Conservation (phyloP, 2,888 invertebrate genomes). For the Cerastis rubricosa region DNA sequence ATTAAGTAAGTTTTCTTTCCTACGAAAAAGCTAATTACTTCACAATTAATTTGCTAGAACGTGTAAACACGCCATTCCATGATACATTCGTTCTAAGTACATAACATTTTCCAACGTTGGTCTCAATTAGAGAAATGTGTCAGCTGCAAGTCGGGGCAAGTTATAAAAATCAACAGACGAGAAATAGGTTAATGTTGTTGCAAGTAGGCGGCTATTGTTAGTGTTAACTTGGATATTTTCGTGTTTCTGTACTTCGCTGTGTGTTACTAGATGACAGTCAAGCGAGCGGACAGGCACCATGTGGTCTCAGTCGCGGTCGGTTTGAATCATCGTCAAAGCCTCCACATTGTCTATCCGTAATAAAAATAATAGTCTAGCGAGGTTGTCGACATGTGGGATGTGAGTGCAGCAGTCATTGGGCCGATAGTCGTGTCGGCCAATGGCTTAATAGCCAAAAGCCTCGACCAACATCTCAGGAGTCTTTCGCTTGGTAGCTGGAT, state of each 20-base stretch:
- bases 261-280: neutral
- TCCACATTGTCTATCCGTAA: no score
- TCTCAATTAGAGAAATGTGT: slow-evolving; percentile 56
- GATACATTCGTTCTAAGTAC: slow-evolving; percentile 29
- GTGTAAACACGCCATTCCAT: neutral
- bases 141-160: slow-evolving; percentile 48
- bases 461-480: no score
- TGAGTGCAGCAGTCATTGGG: no score
- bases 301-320: neutral
- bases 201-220: slow-evolving; percentile 19
- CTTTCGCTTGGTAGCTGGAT: no score
- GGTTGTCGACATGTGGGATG: no score
- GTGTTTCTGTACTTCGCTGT: neutral
- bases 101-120: slow-evolving; percentile 16
- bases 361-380: no score
- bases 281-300: neutral
- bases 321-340: no score
- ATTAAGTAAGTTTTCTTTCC: neutral
- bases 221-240: slow-evolving; percentile 5
- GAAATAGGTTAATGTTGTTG: slow-evolving; percentile 53
- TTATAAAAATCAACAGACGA: slow-evolving; percentile 58
- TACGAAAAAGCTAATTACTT: neutral
- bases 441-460: no score
- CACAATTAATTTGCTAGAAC: neutral
- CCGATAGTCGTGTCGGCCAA: no score